These are phyloP conservation scores for Thamnophis elegans DNA, from an alignment of 2,797 vertebrate species.

Conservation along the genomic window DNA sequence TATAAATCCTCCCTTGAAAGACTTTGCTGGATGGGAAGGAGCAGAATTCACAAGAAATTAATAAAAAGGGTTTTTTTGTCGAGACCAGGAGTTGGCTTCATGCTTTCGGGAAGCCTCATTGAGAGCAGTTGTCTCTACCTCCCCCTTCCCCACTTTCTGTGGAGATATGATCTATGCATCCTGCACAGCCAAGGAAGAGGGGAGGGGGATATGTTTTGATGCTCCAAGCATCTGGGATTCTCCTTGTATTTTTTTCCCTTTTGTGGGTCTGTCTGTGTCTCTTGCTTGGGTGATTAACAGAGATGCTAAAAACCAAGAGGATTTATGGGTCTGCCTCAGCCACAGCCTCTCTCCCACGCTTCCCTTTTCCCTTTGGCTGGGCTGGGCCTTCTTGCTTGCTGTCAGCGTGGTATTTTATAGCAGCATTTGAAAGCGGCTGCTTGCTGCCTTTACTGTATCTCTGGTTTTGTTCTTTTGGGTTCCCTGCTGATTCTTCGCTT, in stretches of 20 bases:
- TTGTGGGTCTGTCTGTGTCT: background rate
- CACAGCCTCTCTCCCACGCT: background rate
- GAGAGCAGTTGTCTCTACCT: background rate
- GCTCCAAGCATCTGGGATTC: background rate
- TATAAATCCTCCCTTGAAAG: too few species aligned
- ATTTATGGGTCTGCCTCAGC: background rate
- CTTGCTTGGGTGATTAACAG: background rate
- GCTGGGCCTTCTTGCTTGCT: background rate
- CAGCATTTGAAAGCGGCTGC: background rate
- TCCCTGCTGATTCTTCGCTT: background rate
- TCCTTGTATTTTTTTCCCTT: background rate
- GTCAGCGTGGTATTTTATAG: background rate
- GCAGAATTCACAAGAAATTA: too few species aligned
- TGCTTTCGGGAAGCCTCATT: too few species aligned
- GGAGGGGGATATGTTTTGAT: background rate
- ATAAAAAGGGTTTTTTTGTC: too few species aligned
- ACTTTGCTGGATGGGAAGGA: too few species aligned
- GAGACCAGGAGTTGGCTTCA: too few species aligned
- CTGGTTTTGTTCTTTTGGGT: background rate
- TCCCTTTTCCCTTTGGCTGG: background rate
- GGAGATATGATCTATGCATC: background rate
- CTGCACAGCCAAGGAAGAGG: background rate
- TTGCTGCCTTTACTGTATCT: background rate
- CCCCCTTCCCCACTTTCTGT: background rate
- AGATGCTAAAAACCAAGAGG: background rate